phyloP scores from a whole-genome alignment of 2,113 vertebrate genomes.

The Chaetodon auriga region DNA sequence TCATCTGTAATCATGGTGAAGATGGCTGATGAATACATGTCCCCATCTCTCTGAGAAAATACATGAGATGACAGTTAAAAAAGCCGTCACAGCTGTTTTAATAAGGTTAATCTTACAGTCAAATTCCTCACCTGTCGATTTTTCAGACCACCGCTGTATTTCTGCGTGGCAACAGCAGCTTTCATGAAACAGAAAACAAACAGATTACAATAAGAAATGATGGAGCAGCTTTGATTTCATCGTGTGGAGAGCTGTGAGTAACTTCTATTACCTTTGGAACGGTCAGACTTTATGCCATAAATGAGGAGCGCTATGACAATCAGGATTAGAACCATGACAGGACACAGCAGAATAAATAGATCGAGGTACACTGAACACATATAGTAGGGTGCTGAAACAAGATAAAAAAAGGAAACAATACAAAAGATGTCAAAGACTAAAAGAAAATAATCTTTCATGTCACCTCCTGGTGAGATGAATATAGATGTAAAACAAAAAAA shows the following conservation, averaged over 20 bases:
- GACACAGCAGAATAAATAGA: background rate
- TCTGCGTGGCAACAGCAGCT: too few species aligned
- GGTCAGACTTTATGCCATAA: constrained; percentile 5
- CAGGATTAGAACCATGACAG: constrained; percentile 20
- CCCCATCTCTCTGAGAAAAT: constrained; percentile 32
- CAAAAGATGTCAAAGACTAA: too few species aligned
- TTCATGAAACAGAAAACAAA: too few species aligned
- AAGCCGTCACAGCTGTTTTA: too few species aligned
- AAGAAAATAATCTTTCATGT: too few species aligned
- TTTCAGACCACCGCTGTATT: too few species aligned
- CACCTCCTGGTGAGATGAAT: too few species aligned
- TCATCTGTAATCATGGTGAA: fast-evolving
- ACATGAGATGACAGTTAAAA: fast-evolving
- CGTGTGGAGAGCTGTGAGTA: background rate
- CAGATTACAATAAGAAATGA: too few species aligned
- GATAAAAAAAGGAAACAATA: background rate
- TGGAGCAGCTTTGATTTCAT: too few species aligned
- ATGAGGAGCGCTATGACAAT: constrained; percentile 15
- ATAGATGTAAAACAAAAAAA: background rate
- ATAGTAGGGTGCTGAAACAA: constrained; percentile 11
- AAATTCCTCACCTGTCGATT: too few species aligned
- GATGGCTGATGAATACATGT: constrained; percentile 16
- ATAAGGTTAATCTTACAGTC: too few species aligned
- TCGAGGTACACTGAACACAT: too few species aligned
- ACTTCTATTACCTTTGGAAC: constrained; percentile 7